Conservation (phyloP, 2,797 vertebrate genomes). For the Arctocebus calabarensis region DNA sequence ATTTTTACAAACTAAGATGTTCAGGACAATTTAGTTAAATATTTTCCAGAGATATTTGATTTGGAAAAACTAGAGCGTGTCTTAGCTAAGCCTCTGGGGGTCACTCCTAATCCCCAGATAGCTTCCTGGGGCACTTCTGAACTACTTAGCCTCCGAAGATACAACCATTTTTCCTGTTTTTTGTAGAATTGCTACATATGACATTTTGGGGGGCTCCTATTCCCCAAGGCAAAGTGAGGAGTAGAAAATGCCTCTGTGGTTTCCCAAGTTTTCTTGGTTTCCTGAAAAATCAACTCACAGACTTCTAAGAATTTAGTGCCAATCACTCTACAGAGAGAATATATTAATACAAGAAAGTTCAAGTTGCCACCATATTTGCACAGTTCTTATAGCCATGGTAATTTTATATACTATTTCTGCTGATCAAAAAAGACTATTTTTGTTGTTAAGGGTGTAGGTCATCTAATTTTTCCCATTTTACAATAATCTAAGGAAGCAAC, state of each 20-base stretch:
- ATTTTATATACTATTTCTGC: not conserved
- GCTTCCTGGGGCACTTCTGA: constrained; percentile 19
- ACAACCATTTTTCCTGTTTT: not conserved
- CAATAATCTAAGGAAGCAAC: not conserved
- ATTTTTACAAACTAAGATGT: constrained; percentile 49
- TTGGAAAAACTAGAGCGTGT: constrained; percentile 29
- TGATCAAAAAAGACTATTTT: constrained; percentile 30
- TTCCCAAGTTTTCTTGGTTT: constrained; percentile 37
- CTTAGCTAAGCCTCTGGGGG: not conserved
- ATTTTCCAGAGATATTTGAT: not conserved
- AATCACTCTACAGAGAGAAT: not conserved
- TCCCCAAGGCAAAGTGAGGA: not conserved
- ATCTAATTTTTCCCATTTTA: constrained; percentile 1
- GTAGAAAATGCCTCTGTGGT: not conserved
- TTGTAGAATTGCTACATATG: not conserved
- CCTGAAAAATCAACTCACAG: not conserved
- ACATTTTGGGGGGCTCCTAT: not conserved
- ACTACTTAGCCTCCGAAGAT: not conserved
- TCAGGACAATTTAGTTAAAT: constrained; percentile 42
- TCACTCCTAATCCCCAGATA: not conserved
- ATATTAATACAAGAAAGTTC: not conserved
- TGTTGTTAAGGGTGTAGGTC: constrained; percentile 12
- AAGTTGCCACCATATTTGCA: not conserved
- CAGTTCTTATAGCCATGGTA: not conserved
- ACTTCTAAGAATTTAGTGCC: not conserved